A percentile compares a stretch with the other conserved stretches of the same genome.
phyloP scores from a whole-genome alignment of 2,797 vertebrate genomes.

The Tympanoctomys barrerae region DNA sequence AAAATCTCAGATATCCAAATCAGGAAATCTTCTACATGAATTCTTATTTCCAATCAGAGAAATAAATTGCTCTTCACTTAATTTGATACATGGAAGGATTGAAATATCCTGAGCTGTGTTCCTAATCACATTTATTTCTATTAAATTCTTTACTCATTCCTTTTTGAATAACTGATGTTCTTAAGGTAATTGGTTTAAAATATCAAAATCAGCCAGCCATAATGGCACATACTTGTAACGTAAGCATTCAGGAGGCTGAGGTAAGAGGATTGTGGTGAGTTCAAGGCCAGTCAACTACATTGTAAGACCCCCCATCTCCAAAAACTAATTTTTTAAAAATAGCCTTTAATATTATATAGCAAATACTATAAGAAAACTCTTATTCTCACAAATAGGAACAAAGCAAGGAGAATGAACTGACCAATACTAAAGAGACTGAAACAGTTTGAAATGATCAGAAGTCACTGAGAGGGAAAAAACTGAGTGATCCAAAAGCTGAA shows the following conservation, averaged over 20 bases:
- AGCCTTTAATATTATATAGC: neutral
- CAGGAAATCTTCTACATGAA: slow-evolving; percentile 24
- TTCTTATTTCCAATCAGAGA: slow-evolving; percentile 15
- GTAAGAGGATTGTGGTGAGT: neutral
- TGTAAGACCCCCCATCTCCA: too few species aligned
- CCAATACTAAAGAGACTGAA: neutral
- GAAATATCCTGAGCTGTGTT: slow-evolving; percentile 26
- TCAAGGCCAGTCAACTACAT: neutral
- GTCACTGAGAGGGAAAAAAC: neutral
- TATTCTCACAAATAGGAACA: neutral
- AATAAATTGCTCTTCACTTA: slow-evolving; percentile 47
- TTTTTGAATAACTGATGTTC: slow-evolving; percentile 10
- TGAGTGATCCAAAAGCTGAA: neutral
- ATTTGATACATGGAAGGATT: neutral
- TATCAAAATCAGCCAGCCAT: neutral
- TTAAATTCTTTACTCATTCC: slow-evolving; percentile 23
- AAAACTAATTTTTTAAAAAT: too few species aligned
- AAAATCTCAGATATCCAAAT: slow-evolving; percentile 35
- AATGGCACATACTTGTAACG: neutral
- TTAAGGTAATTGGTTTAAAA: neutral
- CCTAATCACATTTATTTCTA: slow-evolving; percentile 13
- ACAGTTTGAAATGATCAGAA: neutral
- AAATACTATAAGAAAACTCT: neutral
- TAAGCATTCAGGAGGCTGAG: neutral
- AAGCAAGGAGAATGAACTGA: neutral